These are phyloP conservation scores for Corythaixoides concolor DNA, from an alignment of 2,113 vertebrate genomes.

Conservation along the genomic window DNA sequence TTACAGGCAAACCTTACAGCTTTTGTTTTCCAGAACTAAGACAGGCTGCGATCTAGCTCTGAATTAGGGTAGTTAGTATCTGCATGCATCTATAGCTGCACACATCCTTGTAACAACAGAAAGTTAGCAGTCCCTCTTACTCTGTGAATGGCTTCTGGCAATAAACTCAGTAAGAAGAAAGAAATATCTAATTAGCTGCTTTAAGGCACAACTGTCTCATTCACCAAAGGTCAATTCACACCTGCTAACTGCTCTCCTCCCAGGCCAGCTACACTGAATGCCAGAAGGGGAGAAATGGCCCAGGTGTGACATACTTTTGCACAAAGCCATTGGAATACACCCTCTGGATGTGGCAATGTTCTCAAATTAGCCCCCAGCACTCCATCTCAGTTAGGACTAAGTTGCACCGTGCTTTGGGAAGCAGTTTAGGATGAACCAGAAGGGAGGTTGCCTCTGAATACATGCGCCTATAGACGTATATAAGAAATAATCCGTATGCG, in stretches of 20 bases:
- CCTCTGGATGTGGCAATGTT: neutral
- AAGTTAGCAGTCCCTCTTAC: neutral
- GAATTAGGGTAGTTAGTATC: neutral
- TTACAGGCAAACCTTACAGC: neutral
- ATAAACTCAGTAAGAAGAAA: neutral
- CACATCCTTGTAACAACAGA: neutral
- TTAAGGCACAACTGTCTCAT: neutral
- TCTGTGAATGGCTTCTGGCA: neutral
- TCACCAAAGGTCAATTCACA: slow-evolving; percentile 13
- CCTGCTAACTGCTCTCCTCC: slow-evolving; percentile 4
- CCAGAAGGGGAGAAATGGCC: neutral
- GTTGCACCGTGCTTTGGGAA: neutral
- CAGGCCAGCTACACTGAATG: neutral
- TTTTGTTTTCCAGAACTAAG: neutral
- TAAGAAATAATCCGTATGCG: neutral
- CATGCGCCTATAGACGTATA: too few relatives aligned
- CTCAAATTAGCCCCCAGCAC: neutral
- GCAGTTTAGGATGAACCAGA: neutral
- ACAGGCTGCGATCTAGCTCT: neutral
- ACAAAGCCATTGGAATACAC: neutral
- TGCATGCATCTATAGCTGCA: neutral
- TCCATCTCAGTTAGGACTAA: neutral
- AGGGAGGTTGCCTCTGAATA: neutral
- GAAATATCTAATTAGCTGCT: neutral
- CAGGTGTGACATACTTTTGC: slow-evolving; percentile 9